Conservation (phyloP, 2,797 vertebrate genomes). For the Spinus pinus region DNA sequence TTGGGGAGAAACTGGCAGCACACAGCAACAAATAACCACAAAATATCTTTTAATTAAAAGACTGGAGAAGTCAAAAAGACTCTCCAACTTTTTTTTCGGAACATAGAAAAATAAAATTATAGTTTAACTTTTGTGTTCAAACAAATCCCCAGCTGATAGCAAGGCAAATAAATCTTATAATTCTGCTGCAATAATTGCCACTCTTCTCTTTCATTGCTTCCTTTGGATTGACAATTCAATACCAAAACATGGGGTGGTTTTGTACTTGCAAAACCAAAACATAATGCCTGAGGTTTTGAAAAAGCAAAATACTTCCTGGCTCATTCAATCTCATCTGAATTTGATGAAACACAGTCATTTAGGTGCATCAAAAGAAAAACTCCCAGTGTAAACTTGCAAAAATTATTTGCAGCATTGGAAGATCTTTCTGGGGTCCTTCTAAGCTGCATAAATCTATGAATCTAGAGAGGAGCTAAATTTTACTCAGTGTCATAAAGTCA, state of each 20-base stretch:
- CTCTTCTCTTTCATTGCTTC: not conserved
- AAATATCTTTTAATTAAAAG: not conserved
- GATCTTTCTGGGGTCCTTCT: not conserved
- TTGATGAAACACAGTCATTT: not conserved
- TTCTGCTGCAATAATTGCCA: not conserved
- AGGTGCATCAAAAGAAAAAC: not conserved
- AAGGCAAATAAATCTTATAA: not conserved
- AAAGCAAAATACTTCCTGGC: not conserved
- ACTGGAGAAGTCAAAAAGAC: not conserved
- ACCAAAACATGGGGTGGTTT: not conserved
- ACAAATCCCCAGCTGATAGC: not conserved
- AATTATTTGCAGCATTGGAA: not conserved
- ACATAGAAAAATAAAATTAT: not conserved
- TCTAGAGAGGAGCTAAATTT: not conserved
- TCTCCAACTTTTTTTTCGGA: not conserved
- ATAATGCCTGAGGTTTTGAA: not conserved
- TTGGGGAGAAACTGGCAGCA: too few species aligned
- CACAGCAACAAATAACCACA: too few species aligned
- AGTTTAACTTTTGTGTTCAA: not conserved
- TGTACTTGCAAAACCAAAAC: conserved; percentile 17
- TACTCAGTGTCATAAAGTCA: not conserved
- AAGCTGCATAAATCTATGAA: not conserved
- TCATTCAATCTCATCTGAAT: not conserved
- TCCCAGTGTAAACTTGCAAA: not conserved
- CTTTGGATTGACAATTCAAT: not conserved